Conservation (phyloP, 1,140 invertebrate species). For the Drosophila sproati region DNA sequence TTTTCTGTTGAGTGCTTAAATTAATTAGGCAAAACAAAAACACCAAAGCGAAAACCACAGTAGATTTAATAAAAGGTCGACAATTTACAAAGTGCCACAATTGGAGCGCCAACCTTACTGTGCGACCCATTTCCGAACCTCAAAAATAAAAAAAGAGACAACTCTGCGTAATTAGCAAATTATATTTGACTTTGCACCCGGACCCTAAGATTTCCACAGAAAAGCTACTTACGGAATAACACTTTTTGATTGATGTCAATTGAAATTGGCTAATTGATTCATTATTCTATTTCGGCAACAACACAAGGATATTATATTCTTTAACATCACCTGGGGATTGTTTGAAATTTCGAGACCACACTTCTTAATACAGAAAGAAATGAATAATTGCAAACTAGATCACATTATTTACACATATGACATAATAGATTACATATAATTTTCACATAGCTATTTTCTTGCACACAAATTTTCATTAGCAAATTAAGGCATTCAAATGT, state of each 20-base stretch:
- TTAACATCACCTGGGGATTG: too few relatives aligned
- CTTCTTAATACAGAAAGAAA: not conserved
- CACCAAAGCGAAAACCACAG: constrained; percentile 40
- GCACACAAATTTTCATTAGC: not conserved
- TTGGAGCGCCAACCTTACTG: constrained; percentile 1
- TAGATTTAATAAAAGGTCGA: constrained; percentile 75
- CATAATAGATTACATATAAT: not conserved
- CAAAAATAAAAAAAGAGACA: not conserved
- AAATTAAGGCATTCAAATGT: constrained; percentile 3
- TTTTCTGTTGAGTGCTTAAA: constrained; percentile 54
- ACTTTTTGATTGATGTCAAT: constrained; percentile 29
- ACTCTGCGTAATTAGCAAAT: constrained; percentile 45
- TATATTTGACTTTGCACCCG: constrained; percentile 44
- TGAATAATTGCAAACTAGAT: not conserved
- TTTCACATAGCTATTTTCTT: not conserved
- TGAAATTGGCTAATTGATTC: not conserved
- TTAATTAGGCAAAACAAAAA: constrained; percentile 75
- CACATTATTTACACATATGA: not conserved
- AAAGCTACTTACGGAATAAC: constrained; percentile 16
- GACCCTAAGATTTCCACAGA: constrained; percentile 15
- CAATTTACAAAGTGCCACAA: constrained; percentile 52
- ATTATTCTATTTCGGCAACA: not conserved
- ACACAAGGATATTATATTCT: too few relatives aligned
- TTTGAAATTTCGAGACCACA: too few relatives aligned
- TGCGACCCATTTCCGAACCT: not conserved